Percentiles rank a stretch among this genome's conserved stretches.
phyloP scores from a whole-genome alignment of 2,797 vertebrate species.

The Buceros bicornis region DNA sequence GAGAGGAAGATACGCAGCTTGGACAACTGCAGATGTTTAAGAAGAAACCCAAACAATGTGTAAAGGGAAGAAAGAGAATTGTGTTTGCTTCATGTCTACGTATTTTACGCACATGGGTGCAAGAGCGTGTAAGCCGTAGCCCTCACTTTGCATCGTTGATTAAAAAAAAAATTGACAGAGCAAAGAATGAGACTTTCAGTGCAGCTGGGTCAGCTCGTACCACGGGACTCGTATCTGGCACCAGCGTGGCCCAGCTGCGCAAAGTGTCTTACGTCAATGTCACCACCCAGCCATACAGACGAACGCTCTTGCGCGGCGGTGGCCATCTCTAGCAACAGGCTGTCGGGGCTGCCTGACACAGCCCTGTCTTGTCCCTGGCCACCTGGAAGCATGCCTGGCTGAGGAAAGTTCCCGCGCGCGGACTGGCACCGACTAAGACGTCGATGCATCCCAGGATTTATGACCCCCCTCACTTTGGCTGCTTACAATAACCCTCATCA shows the following conservation, averaged over 20 bases:
- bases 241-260: slow-evolving; percentile 65
- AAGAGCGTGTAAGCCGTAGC: neutral
- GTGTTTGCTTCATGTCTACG: neutral
- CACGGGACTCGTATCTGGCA: slow-evolving; percentile 45
- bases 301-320: neutral
- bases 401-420: slow-evolving; percentile 17
- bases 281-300: slow-evolving; percentile 36
- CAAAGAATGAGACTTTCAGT: slow-evolving; percentile 65
- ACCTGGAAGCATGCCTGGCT: slow-evolving; percentile 67
- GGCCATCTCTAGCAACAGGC: slow-evolving; percentile 45
- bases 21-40: slow-evolving; percentile 29
- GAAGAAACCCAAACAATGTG: neutral
- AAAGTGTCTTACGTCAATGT: slow-evolving; percentile 45
- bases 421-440: slow-evolving; percentile 48
- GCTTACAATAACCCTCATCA: slow-evolving; percentile 4
- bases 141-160: slow-evolving; percentile 1
- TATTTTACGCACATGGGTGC: neutral
- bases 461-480: neutral
- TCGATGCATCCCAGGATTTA: slow-evolving; percentile 9
- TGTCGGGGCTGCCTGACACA: neutral
- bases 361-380: slow-evolving; percentile 55
- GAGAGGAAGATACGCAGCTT: neutral
- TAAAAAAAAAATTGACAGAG: neutral
- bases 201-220: slow-evolving; percentile 71
- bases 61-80: slow-evolving; percentile 1